Conservation (phyloP, 2,888 invertebrate species). For the Cephus pygmeus region DNA sequence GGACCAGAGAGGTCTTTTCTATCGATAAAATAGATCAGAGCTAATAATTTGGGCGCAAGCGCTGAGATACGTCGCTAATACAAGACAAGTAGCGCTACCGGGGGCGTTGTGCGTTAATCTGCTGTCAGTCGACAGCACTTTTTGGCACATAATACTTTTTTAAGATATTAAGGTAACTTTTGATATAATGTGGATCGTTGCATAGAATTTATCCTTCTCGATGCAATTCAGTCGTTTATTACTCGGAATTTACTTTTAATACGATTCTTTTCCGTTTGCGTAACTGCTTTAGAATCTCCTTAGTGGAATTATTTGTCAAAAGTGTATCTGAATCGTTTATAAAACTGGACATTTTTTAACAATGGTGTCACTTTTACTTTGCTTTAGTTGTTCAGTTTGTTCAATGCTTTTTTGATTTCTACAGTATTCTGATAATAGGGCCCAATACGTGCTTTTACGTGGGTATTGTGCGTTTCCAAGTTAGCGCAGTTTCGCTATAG, state of each 20-base stretch:
- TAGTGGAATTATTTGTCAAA: not conserved
- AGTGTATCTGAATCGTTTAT: not conserved
- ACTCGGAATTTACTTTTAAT: not conserved
- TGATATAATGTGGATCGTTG: not conserved
- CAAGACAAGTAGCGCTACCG: constrained; percentile 12
- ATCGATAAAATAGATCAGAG: not conserved
- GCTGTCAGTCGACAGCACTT: constrained; percentile 17
- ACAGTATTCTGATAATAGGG: not conserved
- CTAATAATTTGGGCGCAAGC: not conserved
- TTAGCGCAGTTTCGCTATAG: not conserved
- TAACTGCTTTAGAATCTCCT: not conserved
- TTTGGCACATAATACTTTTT: not conserved
- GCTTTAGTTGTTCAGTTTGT: not conserved
- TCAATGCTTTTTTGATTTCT: not conserved
- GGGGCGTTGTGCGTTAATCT: constrained; percentile 14
- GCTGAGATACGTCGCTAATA: not conserved
- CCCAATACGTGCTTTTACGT: not conserved
- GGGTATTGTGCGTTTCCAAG: not conserved
- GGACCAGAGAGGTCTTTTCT: not conserved
- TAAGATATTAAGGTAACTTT: not conserved
- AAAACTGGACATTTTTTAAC: not conserved
- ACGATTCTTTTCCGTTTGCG: not conserved
- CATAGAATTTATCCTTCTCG: not conserved
- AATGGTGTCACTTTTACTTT: not conserved
- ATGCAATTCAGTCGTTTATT: not conserved